phyloP scores from a whole-genome alignment of 2,888 invertebrate genomes.

The Hirudinaria manillensis region DNA sequence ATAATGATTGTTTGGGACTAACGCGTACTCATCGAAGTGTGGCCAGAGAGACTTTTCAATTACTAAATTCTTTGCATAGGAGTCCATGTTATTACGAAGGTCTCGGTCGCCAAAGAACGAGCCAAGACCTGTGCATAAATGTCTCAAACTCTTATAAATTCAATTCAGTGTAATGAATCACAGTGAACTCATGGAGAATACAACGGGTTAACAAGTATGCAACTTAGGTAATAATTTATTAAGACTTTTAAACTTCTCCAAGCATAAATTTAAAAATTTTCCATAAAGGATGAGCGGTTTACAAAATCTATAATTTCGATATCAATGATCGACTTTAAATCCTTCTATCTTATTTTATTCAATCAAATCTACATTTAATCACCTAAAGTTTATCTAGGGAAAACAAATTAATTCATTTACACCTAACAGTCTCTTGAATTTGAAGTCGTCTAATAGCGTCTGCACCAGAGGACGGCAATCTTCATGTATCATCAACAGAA shows the following conservation, averaged over 20 bases:
- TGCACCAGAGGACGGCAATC: background rate
- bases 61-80: slow-evolving; percentile 66
- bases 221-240: too few species aligned
- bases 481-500: background rate
- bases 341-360: background rate
- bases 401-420: background rate
- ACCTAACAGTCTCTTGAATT: background rate
- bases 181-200: too few species aligned
- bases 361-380: background rate
- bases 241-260: too few species aligned
- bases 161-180: background rate
- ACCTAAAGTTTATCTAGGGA: background rate
- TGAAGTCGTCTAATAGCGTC: background rate
- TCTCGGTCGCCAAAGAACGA: slow-evolving; percentile 71
- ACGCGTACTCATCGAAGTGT: slow-evolving; percentile 48
- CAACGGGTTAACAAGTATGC: too few species aligned
- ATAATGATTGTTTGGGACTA: slow-evolving; percentile 20
- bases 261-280: too few species aligned
- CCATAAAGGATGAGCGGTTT: too few species aligned
- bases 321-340: too few species aligned
- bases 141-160: background rate
- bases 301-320: too few species aligned
- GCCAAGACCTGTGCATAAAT: slow-evolving; percentile 64
- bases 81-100: slow-evolving; percentile 68
- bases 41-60: slow-evolving; percentile 65